Conservation (phyloP, 2,888 invertebrate species). For the Tiliacea aurago region DNA sequence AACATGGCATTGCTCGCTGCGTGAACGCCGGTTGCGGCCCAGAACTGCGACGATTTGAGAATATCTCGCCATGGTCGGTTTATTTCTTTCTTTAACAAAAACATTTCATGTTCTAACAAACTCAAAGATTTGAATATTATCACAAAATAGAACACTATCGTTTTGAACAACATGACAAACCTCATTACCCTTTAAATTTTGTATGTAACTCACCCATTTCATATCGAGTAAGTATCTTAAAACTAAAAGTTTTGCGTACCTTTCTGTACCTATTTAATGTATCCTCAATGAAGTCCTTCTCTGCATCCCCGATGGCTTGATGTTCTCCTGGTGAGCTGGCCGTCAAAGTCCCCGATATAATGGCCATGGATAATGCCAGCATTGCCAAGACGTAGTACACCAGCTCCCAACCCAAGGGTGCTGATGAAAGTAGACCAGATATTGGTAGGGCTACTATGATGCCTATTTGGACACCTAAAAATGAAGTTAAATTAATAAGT, state of each 20-base stretch:
- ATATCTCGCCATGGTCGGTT: slow-evolving; percentile 79
- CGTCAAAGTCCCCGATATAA: slow-evolving; percentile 78
- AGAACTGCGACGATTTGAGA: slow-evolving; percentile 75
- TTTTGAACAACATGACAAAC: not conserved
- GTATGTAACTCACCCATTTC: not conserved
- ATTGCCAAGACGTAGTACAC: slow-evolving; percentile 82
- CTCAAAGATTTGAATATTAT: not conserved
- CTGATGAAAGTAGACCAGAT: slow-evolving; percentile 73
- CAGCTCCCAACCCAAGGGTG: slow-evolving; percentile 83
- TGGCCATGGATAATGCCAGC: slow-evolving; percentile 78
- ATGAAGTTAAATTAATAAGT: not conserved
- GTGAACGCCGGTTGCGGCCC: slow-evolving; percentile 78
- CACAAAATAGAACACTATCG: not conserved
- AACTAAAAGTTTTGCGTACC: slow-evolving; percentile 54
- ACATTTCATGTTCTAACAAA: too few relatives aligned
- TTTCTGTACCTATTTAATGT: slow-evolving; percentile 71
- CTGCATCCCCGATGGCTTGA: slow-evolving; percentile 81
- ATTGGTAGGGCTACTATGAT: slow-evolving; percentile 78
- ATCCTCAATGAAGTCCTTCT: slow-evolving; percentile 82
- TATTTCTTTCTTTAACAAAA: slow-evolving; percentile 73
- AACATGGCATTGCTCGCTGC: slow-evolving; percentile 78
- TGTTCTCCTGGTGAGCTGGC: slow-evolving; percentile 79
- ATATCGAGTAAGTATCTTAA: not conserved
- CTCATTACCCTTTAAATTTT: not conserved
- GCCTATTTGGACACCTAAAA: slow-evolving; percentile 78